Evolutionary conservation across 2,888 invertebrate genomes (phyloP).

Genomic region (Odontothrips loti): DNA sequence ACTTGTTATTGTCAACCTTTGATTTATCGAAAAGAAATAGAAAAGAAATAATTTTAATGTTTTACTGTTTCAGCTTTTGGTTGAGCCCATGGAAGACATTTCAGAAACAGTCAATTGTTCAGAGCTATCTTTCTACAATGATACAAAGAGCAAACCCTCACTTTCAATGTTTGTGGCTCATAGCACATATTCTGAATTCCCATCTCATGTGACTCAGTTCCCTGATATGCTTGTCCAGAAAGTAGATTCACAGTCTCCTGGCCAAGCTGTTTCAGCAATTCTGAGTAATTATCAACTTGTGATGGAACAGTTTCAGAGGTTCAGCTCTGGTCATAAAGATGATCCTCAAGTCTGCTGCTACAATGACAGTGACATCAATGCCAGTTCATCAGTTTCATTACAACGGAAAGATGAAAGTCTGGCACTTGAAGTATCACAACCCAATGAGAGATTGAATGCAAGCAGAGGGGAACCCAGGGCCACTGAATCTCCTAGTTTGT

Average conservation of each 20-base stretch:
- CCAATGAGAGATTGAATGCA: neutral
- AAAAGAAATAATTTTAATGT: neutral
- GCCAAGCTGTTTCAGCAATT: neutral
- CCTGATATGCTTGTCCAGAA: conserved; percentile 3
- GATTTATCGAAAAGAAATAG: no score
- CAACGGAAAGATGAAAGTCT: neutral
- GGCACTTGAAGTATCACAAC: neutral
- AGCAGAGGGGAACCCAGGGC: no score
- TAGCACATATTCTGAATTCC: neutral
- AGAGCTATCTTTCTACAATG: neutral
- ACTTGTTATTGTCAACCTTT: neutral
- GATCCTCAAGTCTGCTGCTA: no score
- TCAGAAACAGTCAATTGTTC: neutral
- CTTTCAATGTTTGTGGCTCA: conserved; percentile 16
- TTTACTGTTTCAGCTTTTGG: neutral
- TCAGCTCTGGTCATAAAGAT: no score
- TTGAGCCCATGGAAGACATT: neutral
- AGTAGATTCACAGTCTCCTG: neutral
- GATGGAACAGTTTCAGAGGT: neutral
- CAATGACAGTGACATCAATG: no score
- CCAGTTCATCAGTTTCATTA: neutral
- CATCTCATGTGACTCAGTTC: neutral
- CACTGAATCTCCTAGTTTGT: no score
- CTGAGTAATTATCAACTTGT: neutral
- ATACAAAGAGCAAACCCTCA: neutral